A percentile compares a stretch with the other conserved stretches of the same genome.
Evolutionary conservation across 2,888 invertebrate species (phyloP).

Genomic region (Drosophila falleni): DNA sequence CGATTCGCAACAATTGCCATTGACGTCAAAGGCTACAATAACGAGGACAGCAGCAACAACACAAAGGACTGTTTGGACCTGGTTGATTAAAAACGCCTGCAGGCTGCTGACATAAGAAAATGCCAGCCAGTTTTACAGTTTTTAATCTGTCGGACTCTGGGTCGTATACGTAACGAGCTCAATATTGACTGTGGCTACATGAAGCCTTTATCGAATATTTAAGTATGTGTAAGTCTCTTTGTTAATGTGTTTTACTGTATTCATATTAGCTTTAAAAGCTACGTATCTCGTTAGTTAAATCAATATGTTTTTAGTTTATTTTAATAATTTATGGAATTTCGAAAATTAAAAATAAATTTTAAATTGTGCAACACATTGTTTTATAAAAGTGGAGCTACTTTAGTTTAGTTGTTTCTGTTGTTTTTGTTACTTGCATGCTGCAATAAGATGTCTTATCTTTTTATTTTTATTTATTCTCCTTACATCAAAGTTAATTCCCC

Average conservation of each 20-base stretch:
- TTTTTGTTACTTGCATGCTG: constrained; percentile 19
- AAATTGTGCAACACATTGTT: not conserved
- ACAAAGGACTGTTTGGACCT: constrained; percentile 10
- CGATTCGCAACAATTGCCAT: constrained; percentile 27
- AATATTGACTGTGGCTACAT: constrained; percentile 3
- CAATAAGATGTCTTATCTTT: not conserved
- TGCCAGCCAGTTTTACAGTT: constrained; percentile 17
- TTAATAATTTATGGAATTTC: not conserved
- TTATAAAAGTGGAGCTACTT: not conserved
- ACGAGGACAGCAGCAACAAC: constrained; percentile 19
- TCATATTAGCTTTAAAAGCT: no score
- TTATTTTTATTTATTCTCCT: not conserved
- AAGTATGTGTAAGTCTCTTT: no score
- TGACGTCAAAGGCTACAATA: constrained; percentile 49
- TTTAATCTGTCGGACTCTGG: constrained; percentile 7
- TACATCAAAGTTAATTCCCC: constrained; percentile 22
- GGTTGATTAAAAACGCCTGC: constrained; percentile 58
- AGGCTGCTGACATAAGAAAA: constrained; percentile 49
- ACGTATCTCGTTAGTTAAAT: no score
- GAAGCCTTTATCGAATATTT: no score
- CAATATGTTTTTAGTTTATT: no score
- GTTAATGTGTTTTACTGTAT: no score
- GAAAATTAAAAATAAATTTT: no score
- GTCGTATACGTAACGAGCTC: constrained; percentile 56
- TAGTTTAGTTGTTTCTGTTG: not conserved